Evolutionary conservation across 1,140 invertebrate genomes (phyloP).

Genomic region (Brachionus angularis): DNA sequence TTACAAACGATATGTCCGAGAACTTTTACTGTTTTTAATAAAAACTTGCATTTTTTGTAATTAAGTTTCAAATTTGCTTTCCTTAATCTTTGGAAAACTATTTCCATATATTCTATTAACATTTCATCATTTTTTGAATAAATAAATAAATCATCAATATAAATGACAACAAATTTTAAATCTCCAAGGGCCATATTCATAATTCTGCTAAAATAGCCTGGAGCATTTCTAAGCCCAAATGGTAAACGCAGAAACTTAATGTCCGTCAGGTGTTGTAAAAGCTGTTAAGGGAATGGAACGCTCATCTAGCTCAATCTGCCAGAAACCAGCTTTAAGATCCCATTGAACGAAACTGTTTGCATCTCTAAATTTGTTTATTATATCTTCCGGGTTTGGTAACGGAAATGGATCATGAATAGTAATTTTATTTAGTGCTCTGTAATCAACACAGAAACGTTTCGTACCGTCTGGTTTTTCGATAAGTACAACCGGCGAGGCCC

Average conservation of each 20-base stretch:
- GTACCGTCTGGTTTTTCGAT: no score
- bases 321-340: background rate
- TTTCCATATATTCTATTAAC: no score
- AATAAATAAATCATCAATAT: background rate
- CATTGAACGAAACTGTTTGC: background rate
- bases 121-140: background rate
- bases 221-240: background rate
- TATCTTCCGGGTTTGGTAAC: background rate
- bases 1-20: no score
- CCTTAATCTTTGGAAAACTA: no score
- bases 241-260: background rate
- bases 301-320: background rate
- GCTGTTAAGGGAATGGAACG: background rate
- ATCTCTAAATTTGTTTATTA: background rate
- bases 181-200: background rate
- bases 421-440: no score
- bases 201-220: background rate
- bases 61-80: no score
- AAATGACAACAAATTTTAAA: background rate
- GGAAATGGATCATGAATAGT: background rate
- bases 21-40: no score
- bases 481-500: no score
- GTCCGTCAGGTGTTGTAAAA: background rate
- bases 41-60: no score
- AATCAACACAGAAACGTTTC: no score